A percentile compares a stretch with the other conserved stretches of the same genome.
Conservation (phyloP, 2,888 invertebrate genomes). For the Phyllotreta striolata region DNA sequence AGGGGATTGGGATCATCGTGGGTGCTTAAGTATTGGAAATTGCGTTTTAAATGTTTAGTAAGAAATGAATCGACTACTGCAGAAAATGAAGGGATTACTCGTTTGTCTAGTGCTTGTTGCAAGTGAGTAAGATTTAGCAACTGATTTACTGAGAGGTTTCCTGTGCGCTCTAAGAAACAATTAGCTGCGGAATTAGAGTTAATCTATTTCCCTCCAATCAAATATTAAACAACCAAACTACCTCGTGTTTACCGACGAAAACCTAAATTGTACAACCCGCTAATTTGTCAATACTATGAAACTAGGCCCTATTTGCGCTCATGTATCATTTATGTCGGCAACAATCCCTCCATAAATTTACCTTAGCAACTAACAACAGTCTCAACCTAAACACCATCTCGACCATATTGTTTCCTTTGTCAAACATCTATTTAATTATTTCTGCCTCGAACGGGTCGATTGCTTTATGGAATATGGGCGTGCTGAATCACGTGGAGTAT, state of each 20-base stretch:
- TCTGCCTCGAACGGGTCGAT: neutral
- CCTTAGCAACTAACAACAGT: slow-evolving; percentile 21
- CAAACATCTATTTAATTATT: slow-evolving; percentile 28
- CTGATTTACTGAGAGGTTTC: no score
- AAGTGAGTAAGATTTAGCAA: no score
- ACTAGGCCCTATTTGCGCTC: slow-evolving; percentile 18
- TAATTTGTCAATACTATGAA: slow-evolving; percentile 11
- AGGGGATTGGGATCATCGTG: no score
- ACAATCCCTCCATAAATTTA: slow-evolving; percentile 27
- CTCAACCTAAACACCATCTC: slow-evolving; percentile 8
- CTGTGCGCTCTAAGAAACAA: no score
- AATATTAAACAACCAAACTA: slow-evolving; percentile 5
- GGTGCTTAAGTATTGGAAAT: no score
- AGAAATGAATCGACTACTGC: no score
- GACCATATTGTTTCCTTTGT: slow-evolving; percentile 20
- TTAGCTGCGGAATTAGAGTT: no score
- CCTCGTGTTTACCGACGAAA: slow-evolving; percentile 1
- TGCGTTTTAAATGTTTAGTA: no score
- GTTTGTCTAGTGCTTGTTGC: no score
- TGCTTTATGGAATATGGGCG: no score
- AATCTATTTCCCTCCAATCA: neutral
- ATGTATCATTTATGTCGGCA: slow-evolving; percentile 24
- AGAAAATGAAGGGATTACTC: no score
- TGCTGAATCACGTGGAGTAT: no score
- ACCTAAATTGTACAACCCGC: slow-evolving; percentile 5